phyloP scores from a whole-genome alignment of 2,888 invertebrate genomes.

The Pseudeuparius sepicola region DNA sequence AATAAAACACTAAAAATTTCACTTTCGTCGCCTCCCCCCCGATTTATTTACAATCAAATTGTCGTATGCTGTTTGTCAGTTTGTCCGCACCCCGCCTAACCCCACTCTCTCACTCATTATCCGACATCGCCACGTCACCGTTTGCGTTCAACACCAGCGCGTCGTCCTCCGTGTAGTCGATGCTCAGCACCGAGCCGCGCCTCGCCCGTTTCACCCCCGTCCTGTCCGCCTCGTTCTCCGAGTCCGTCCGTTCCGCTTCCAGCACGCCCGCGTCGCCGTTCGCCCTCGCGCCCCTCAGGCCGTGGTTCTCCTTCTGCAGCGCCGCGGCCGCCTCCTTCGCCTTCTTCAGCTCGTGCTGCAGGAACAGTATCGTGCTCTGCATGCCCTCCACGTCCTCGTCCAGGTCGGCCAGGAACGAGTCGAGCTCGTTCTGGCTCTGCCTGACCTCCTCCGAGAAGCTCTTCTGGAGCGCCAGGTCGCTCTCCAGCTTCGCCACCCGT shows the following conservation, averaged over 20 bases:
- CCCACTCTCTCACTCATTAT: too few relatives aligned
- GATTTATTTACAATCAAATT: too few relatives aligned
- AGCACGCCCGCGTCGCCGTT: slow-evolving; percentile 31
- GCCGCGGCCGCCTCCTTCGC: slow-evolving; percentile 52
- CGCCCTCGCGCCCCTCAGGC: slow-evolving; percentile 28
- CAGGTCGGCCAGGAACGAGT: slow-evolving; percentile 88
- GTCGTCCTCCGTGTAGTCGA: slow-evolving; percentile 67
- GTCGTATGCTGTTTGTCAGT: too few relatives aligned
- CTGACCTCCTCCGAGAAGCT: slow-evolving; percentile 94
- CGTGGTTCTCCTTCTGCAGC: slow-evolving; percentile 50
- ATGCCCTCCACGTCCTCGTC: slow-evolving; percentile 98
- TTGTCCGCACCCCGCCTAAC: too few relatives aligned
- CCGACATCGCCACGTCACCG: slow-evolving; percentile 50
- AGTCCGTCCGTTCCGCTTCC: slow-evolving; percentile 40
- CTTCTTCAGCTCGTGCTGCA: slow-evolving; percentile 87
- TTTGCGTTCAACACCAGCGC: slow-evolving; percentile 60
- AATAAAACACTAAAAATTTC: too few relatives aligned
- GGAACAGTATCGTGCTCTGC: slow-evolving; percentile 92
- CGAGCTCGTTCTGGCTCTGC: slow-evolving; percentile 92
- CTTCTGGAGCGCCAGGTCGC: slow-evolving; percentile 89
- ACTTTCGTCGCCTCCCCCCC: too few relatives aligned
- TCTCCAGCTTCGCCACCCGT: slow-evolving; percentile 87
- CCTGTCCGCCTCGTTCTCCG: slow-evolving; percentile 40
- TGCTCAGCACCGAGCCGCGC: slow-evolving; percentile 59
- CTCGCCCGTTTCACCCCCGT: slow-evolving; percentile 58